Percentiles rank a stretch among this genome's conserved stretches.
These are phyloP conservation scores for Ormyrus labotus DNA, from an alignment of 2,888 invertebrate genomes.

Conservation along the genomic window DNA sequence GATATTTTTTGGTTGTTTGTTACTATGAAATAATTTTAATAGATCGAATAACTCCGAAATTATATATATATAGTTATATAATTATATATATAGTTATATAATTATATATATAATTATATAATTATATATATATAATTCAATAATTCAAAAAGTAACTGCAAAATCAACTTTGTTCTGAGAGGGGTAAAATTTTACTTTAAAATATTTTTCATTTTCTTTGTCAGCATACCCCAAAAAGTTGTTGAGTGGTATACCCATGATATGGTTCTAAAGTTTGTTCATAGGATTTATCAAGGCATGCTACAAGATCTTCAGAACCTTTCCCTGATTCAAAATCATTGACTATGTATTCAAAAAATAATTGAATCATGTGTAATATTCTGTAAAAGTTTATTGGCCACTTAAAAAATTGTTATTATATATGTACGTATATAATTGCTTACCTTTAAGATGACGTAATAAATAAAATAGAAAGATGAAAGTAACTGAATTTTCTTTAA, in stretches of 20 bases:
- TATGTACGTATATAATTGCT: neutral
- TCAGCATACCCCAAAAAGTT: conserved; percentile 82
- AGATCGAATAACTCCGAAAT: neutral
- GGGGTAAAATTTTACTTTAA: no score
- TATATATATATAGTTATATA: neutral
- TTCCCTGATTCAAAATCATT: conserved; percentile 76
- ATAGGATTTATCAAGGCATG: conserved; percentile 82
- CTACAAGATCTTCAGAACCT: conserved; percentile 79
- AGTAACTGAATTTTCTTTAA: neutral
- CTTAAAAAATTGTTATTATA: conserved; percentile 7
- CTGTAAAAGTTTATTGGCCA: conserved; percentile 70
- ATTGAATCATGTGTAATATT: conserved; percentile 80
- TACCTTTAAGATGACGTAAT: neutral
- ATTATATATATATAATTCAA: neutral
- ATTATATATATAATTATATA: neutral
- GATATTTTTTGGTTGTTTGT: no score
- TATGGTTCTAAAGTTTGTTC: conserved; percentile 83
- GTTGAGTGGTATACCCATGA: conserved; percentile 87
- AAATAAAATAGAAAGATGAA: neutral
- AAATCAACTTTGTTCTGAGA: no score
- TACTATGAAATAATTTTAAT: conserved; percentile 13
- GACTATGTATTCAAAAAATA: conserved; percentile 79
- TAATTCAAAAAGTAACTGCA: no score
- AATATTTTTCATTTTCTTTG: no score
- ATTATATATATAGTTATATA: no score